Conservation (phyloP, 2,888 invertebrate species). For the Thera britannica region DNA sequence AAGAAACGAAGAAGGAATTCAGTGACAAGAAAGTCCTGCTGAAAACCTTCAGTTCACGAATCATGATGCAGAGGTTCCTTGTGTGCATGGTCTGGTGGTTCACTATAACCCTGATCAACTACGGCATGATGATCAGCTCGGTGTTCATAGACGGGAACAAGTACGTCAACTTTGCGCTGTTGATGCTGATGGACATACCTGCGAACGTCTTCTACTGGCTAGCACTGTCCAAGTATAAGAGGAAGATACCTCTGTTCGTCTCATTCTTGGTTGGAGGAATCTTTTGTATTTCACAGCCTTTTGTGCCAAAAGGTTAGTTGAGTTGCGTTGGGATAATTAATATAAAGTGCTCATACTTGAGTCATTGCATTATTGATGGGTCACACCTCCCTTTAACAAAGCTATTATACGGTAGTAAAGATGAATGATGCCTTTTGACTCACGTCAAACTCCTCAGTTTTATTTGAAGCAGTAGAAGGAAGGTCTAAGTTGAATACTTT, state of each 20-base stretch:
- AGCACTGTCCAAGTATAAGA: slow-evolving; percentile 69
- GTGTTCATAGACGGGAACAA: slow-evolving; percentile 77
- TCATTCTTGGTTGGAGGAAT: slow-evolving; percentile 73
- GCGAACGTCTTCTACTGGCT: slow-evolving; percentile 77
- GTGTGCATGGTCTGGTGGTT: slow-evolving; percentile 80
- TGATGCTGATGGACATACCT: slow-evolving; percentile 78
- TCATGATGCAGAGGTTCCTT: slow-evolving; percentile 75
- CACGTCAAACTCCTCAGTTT: no score
- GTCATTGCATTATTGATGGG: no score
- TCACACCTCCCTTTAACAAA: no score
- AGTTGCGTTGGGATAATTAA: slow-evolving; percentile 49
- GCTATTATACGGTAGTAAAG: no score
- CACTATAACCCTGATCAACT: slow-evolving; percentile 77
- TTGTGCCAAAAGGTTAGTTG: slow-evolving; percentile 69
- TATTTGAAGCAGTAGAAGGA: no score
- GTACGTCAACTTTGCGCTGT: slow-evolving; percentile 74
- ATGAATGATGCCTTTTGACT: no score
- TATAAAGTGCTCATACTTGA: neutral
- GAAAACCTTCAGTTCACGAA: slow-evolving; percentile 71
- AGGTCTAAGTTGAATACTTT: no score
- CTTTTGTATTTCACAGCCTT: slow-evolving; percentile 73
- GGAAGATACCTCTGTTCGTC: slow-evolving; percentile 65
- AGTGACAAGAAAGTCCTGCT: slow-evolving; percentile 65
- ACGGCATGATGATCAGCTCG: slow-evolving; percentile 80
- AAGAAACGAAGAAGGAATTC: slow-evolving; percentile 53